Evolutionary conservation across 2,888 invertebrate genomes (phyloP).

Genomic region (Hemistola chrysoprasaria): DNA sequence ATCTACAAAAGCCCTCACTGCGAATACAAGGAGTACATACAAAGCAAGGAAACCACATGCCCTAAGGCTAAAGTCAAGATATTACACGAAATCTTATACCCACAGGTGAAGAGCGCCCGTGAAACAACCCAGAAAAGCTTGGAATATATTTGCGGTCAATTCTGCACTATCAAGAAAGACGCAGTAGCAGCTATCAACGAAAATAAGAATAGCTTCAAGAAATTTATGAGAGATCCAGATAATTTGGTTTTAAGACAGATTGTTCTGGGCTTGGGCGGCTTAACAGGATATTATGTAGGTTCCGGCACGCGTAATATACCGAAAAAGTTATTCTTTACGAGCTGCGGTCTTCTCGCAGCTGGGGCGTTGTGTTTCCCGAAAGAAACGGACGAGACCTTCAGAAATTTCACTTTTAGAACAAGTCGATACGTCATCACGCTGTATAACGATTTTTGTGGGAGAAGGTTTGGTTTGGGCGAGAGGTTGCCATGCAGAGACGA

Average conservation of each 20-base stretch:
- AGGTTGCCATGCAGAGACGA: constrained; percentile 48
- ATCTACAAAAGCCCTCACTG: constrained; percentile 53
- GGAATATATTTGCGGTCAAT: constrained; percentile 13
- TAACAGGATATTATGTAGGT: constrained; percentile 36
- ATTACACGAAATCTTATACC: constrained; percentile 46
- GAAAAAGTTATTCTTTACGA: constrained; percentile 36
- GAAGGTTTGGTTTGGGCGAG: constrained; percentile 37
- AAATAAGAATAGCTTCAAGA: constrained; percentile 35
- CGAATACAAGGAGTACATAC: constrained; percentile 51
- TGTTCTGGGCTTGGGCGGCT: constrained; percentile 34
- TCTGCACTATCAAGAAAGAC: constrained; percentile 17
- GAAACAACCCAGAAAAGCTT: constrained; percentile 8
- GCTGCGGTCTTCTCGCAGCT: constrained; percentile 39
- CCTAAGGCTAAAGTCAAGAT: constrained; percentile 41
- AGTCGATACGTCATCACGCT: constrained; percentile 31
- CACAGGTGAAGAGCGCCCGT: constrained; percentile 41
- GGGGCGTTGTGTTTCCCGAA: constrained; percentile 57
- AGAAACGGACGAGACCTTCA: constrained; percentile 54
- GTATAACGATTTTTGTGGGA: constrained; percentile 39
- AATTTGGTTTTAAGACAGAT: constrained; percentile 42
- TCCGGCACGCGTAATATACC: constrained; percentile 25
- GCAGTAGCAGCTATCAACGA: constrained; percentile 12
- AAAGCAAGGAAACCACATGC: constrained; percentile 35
- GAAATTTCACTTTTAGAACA: constrained; percentile 31
- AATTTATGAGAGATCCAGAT: constrained; percentile 44